A percentile compares a stretch with the other conserved stretches of the same genome.
phyloP scores from a whole-genome alignment of 2,888 invertebrate genomes.

The Agriopis marginaria region DNA sequence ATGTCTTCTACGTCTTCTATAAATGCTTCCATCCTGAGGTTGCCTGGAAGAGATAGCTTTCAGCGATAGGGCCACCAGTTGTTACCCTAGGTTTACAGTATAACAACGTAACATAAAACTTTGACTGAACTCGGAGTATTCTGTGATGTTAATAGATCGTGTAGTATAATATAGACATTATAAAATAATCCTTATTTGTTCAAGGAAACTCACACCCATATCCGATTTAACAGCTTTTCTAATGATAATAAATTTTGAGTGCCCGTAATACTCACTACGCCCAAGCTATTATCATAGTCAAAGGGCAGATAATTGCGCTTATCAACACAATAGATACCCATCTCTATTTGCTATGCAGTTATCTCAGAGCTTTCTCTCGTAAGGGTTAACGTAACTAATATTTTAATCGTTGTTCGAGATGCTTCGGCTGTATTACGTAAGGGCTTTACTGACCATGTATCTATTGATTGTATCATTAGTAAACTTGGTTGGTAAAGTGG shows the following conservation, averaged over 20 bases:
- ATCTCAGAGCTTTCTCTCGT: slow-evolving; percentile 43
- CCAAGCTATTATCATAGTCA: slow-evolving; percentile 42
- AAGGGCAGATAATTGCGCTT: slow-evolving; percentile 54
- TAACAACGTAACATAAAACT: no score
- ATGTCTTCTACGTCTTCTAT: no score
- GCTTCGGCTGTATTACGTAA: slow-evolving; percentile 12
- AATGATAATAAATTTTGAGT: neutral
- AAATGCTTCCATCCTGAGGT: no score
- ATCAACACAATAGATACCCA: slow-evolving; percentile 46
- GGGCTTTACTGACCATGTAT: neutral
- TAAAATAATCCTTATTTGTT: neutral
- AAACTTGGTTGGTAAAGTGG: neutral
- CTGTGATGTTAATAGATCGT: no score
- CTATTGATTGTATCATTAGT: slow-evolving; percentile 2
- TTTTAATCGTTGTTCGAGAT: slow-evolving; percentile 9
- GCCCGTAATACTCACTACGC: neutral
- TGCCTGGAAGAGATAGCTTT: no score
- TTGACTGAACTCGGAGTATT: no score
- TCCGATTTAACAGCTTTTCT: neutral
- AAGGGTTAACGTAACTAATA: slow-evolving; percentile 26
- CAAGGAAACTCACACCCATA: neutral
- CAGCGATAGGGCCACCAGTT: no score
- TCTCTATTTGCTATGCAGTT: slow-evolving; percentile 45
- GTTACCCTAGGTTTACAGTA: no score
- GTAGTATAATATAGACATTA: no score